These are phyloP conservation scores for Manduca sexta DNA, from an alignment of 1,140 invertebrate genomes.

Conservation along the genomic window DNA sequence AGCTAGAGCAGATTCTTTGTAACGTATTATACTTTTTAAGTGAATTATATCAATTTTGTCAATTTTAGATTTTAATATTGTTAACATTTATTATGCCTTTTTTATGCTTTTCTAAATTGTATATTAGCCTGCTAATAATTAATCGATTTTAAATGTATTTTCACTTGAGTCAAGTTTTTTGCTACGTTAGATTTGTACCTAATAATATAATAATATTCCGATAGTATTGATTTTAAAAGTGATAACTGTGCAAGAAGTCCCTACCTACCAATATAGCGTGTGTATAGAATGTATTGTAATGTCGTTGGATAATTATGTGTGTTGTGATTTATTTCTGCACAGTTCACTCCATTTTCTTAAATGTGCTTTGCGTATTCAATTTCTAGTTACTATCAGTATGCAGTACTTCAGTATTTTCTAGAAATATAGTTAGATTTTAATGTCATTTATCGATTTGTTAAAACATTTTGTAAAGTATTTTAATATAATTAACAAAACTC, in stretches of 20 bases:
- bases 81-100: constrained; percentile 44
- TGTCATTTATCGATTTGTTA: constrained; percentile 49
- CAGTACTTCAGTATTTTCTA: constrained; percentile 63
- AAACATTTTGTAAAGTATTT: constrained; percentile 66
- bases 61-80: constrained; percentile 70
- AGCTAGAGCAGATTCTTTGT: constrained; percentile 50
- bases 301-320: constrained; percentile 8
- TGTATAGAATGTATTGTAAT: no score
- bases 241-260: constrained; percentile 58
- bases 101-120: not conserved
- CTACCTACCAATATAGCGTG: constrained; percentile 9
- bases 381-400: constrained; percentile 38
- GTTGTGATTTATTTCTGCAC: constrained; percentile 29
- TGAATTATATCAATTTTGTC: constrained; percentile 71
- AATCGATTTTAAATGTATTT: no score
- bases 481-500: constrained; percentile 64
- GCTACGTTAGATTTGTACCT: no score
- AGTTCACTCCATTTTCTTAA: not conserved
- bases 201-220: no score
- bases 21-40: constrained; percentile 51
- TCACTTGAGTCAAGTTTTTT: no score
- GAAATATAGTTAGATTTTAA: constrained; percentile 59
- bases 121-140: not conserved
- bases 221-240: constrained; percentile 40
- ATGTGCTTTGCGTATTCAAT: constrained; percentile 34